Evolutionary conservation across 2,113 vertebrate genomes (phyloP), one percentile per base, ranked within the genome.

Genomic region (Bostrychus sinensis): DNA sequence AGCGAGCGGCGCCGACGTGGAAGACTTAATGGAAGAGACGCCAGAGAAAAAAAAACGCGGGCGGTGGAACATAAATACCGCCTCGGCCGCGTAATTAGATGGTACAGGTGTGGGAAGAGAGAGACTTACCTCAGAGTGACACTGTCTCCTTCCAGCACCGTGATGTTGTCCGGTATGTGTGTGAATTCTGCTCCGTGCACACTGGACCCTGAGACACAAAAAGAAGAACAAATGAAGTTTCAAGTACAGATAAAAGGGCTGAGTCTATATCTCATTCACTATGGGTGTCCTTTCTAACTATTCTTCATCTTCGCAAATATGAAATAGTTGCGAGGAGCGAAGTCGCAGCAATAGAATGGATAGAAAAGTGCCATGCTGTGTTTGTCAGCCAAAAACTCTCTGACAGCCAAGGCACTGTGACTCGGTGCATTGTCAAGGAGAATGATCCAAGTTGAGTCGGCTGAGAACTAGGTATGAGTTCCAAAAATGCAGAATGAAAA

Each of bases 91-190:
- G 62, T 80, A 74, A 80, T 84, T 72, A 88, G 61, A 43, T 19
- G 64, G 76, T 82, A 81, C 80, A 88, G 80, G 76, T 89, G 88
- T n/a, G n/a, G n/a, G 43, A 65, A 46, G 19, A 75, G 74, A 66
- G 72, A 53, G 57, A 73, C 70, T 87, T 81, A 92, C 92, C 91
- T 92, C 84, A 93, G 77, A 81, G 87, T 86, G 77, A 92, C 88
- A 72, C 80, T 92, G 26, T 92, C 86, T 62, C 91, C 91, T 81
- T 93, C 91, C 84, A 90, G 61, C 34, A 93, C 91, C 22, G 91
- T 93, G 62, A 93, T 91, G 84, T 93, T 93, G 81, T 92, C 92
- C 55, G 90, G 92, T 83, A 90, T 83, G 86, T 89, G 87, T 78
- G 83, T 80, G 77, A 89, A 86, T 73, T 93, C 91, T 37, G 81